Conservation (phyloP, 2,113 vertebrate genomes). For the Perca flavescens region DNA sequence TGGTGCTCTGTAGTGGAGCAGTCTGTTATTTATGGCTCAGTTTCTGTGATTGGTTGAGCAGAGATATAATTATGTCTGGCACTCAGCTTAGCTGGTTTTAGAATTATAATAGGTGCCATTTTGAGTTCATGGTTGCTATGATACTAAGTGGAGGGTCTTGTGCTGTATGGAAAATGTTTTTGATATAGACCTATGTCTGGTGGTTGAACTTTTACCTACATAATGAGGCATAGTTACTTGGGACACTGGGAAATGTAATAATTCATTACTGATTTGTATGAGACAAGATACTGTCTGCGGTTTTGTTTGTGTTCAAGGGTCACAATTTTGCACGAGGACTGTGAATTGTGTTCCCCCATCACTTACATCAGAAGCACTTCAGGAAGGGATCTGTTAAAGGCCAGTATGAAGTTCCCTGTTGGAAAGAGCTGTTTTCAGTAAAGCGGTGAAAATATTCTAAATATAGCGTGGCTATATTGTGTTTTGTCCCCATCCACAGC, state of each 20-base stretch:
- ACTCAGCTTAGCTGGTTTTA: slow-evolving; percentile 68
- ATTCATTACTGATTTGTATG: neutral
- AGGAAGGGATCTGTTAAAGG: neutral
- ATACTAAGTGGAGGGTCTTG: slow-evolving; percentile 65
- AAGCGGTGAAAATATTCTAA: too few species aligned
- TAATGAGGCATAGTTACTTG: neutral
- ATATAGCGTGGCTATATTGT: too few species aligned
- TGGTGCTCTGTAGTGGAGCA: slow-evolving; percentile 77
- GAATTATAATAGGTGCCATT: slow-evolving; percentile 70
- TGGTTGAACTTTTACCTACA: slow-evolving; percentile 18
- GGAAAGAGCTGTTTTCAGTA: too few species aligned
- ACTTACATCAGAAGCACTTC: neutral
- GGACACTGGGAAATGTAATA: neutral
- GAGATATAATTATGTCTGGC: slow-evolving; percentile 83
- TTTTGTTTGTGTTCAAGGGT: slow-evolving; percentile 8
- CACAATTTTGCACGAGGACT: neutral
- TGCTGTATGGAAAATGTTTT: slow-evolving; percentile 41
- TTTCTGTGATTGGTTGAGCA: slow-evolving; percentile 75
- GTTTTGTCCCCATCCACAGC: too few species aligned
- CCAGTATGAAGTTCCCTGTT: neutral
- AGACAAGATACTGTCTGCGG: neutral
- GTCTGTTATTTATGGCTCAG: slow-evolving; percentile 81
- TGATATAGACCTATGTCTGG: slow-evolving; percentile 23
- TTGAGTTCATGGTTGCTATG: slow-evolving; percentile 81
- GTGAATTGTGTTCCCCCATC: neutral